Conservation (phyloP, 2,113 vertebrate species). For the Piliocolobus tephrosceles region DNA sequence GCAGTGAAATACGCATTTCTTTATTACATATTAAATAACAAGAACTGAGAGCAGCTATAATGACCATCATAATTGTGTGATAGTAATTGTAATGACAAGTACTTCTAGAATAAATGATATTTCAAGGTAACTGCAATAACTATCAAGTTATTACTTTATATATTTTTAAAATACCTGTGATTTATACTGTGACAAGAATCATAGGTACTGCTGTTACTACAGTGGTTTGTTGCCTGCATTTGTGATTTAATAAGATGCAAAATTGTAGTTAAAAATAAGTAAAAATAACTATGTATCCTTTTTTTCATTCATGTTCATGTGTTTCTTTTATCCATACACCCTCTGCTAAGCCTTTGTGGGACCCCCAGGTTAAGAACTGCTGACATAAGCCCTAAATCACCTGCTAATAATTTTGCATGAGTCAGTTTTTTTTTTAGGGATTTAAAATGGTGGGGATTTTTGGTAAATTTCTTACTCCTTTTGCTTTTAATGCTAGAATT, state of each 20-base stretch:
- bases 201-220: neutral
- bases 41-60: neutral
- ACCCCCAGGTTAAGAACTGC: neutral
- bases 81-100: neutral
- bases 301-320: neutral
- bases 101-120: neutral
- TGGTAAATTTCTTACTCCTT: neutral
- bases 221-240: neutral
- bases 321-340: neutral
- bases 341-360: neutral
- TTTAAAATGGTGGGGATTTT: neutral
- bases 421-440: neutral
- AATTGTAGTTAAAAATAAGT: neutral
- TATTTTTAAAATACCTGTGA: neutral
- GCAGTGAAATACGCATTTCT: neutral
- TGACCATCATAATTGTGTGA: neutral
- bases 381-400: neutral
- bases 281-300: neutral
- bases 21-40: slow-evolving; percentile 10
- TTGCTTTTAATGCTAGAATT: neutral
- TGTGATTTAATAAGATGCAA: neutral
- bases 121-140: neutral
- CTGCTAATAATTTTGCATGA: neutral
- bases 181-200: neutral
- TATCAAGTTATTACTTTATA: neutral